Evolutionary conservation across 2,888 invertebrate genomes (phyloP), one percentile per base, ranked within the genome.

Genomic region (Apotomis capreana): DNA sequence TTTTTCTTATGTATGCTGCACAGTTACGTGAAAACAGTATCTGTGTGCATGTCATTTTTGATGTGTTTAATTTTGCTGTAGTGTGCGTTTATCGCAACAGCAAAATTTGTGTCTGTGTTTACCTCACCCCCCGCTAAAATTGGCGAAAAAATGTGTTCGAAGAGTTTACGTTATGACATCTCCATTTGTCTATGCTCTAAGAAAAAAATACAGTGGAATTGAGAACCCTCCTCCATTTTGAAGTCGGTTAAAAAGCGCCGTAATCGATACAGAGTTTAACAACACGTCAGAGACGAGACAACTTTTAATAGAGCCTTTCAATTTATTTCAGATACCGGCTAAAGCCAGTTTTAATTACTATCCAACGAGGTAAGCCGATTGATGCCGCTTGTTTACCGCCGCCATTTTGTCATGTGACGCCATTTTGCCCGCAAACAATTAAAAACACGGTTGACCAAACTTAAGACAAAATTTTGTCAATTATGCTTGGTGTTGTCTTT

Each of bases 321-420:
- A 81, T 83, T 80, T 77, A 79, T 81, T 80, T 76, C 79, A 76
- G 80, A 79, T 79, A 79, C 79, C 79, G 79, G 77, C 79, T 85
- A 81, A 87, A 87, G 84, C 86, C 86, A 84, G 81, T 86, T 86
- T 87, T 86, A 87, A 87, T 87, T 87, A 83, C 81, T 74, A 82
- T 59, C 78, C 70, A 74, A 78, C 78, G 78, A 80, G 77, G 75
- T 80, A 77, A 79, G 78, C 78, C 75, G 75, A 77, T 77, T 71
- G 76, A 37, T 72, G 63, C 63, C 46, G 71, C 72, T 63, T 55
- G 72, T 58, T 72, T 63, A 57, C 62, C 62, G 51, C 52, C 68
- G 58, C 61, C 71, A 71, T 71, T 71, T 62, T 71, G 57, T 57
- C 67, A 44, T 13, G 36, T 57, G 55, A 57, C 55, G 40, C 57